A percentile compares a stretch with the other conserved stretches of the same genome.
phyloP scores from a whole-genome alignment of 2,113 vertebrate species.

The Romanogobio albipinnatus region DNA sequence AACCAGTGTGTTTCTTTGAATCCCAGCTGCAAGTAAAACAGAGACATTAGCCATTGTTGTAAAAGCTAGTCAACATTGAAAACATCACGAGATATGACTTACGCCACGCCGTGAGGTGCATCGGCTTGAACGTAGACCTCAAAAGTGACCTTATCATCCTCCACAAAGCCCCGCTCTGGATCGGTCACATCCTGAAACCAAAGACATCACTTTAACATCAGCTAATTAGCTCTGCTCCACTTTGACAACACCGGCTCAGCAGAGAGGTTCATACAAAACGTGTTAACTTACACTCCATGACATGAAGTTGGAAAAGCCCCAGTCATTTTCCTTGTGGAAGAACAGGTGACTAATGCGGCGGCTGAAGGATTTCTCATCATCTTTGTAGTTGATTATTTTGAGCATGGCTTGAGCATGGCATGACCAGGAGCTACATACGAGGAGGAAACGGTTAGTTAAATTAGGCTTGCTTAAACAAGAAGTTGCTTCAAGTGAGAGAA shows the following conservation, averaged over 20 bases:
- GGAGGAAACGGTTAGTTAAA: neutral
- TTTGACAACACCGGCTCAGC: neutral
- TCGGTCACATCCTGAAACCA: conserved; percentile 92
- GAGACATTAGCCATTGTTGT: neutral
- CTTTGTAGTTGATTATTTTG: conserved; percentile 99
- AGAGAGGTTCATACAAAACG: neutral
- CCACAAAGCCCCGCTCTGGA: conserved; percentile 95
- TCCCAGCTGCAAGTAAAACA: conserved; percentile 83
- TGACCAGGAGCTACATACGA: conserved; percentile 90
- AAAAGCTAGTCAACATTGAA: neutral
- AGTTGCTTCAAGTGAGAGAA: neutral
- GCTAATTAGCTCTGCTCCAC: neutral
- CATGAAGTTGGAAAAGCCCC: conserved; percentile 99
- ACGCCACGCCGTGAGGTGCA: conserved; percentile 98
- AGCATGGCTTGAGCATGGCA: conserved; percentile 98
- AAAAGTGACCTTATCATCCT: conserved; percentile 98
- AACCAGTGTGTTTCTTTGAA: conserved; percentile 99
- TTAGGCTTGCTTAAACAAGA: neutral
- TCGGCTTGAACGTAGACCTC: conserved; percentile 98
- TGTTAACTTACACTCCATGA: conserved; percentile 93
- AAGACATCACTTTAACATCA: neutral
- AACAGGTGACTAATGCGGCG: conserved; percentile 98
- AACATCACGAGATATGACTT: conserved; percentile 66
- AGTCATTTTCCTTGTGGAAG: conserved; percentile 99
- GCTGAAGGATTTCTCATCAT: conserved; percentile 98